Evolutionary conservation across 1,140 invertebrate genomes (phyloP), one percentile per base, ranked within the genome.

Genomic region (Eriosoma lanigerum): DNA sequence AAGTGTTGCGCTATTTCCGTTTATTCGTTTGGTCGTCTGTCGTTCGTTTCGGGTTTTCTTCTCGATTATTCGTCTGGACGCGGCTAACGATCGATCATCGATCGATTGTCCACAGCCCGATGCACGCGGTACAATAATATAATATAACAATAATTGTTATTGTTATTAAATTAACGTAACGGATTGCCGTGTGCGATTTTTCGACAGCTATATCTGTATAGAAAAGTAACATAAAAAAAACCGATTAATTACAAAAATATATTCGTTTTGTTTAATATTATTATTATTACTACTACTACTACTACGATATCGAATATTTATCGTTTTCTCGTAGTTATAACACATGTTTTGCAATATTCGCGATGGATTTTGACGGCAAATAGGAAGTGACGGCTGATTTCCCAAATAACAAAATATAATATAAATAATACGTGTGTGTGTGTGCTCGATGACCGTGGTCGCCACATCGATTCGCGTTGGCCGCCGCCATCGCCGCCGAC

Each of bases 61-160:
- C 12, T 3, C 32, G 32, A 38, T 38, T 4, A 8, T 4, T 38
- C 32, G 32, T 38, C 8, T 38, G 3, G 32, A 38, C 15, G 68
- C 21, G 24, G 12, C 24, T 72, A 52, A 52, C 68, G 46, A 72
- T 72, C 46, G 24, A 72, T 72, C 46, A 72, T 72, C 26, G 66
- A 70, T 70, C 24, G 66, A 21, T n/a, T n/a, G n/a, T n/a, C n/a
- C n/a, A n/a, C n/a, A n/a, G n/a, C n/a, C n/a, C n/a, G n/a, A n/a
- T n/a, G n/a, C n/a, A n/a, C n/a, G n/a, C n/a, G n/a, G n/a, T n/a
- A n/a, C n/a, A n/a, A n/a, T 38, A 38, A 4, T 38, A 8, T 38
- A 4, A 38, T 38, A 38, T 38, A 4, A 38, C 32, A 38, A 38
- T 38, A 4, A 38, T 38, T 38, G 3, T 38, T 38, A 38, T 4